These are phyloP conservation scores for Puma concolor DNA, from an alignment of 2,113 vertebrate species.

Conservation along the genomic window DNA sequence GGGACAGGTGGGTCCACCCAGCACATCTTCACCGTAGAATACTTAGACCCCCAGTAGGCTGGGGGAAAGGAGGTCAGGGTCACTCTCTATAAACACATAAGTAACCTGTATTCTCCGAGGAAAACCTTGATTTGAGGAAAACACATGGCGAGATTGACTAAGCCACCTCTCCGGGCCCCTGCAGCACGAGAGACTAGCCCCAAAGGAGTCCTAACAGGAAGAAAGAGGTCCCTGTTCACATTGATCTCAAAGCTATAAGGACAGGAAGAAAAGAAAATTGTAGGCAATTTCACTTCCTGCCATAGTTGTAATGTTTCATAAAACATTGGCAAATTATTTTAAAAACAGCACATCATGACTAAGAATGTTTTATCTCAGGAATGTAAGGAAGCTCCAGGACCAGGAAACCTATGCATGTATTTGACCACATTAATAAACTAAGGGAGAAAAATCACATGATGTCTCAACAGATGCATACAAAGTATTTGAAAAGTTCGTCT, in stretches of 20 bases:
- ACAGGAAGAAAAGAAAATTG: not conserved
- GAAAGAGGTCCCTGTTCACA: not conserved
- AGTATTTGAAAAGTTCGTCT: not conserved
- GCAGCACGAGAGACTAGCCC: not conserved
- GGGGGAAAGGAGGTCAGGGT: not conserved
- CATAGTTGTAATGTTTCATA: not conserved
- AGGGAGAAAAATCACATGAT: not conserved
- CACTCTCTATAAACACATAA: not conserved
- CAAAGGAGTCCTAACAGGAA: not conserved
- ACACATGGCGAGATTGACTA: not conserved
- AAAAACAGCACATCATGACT: not conserved
- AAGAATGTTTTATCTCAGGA: not conserved
- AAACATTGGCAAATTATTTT: slow-evolving; percentile 29
- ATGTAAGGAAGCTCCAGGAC: not conserved
- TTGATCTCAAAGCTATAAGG: not conserved
- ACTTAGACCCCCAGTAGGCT: not conserved
- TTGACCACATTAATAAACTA: not conserved
- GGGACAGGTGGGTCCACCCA: not conserved
- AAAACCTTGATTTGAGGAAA: not conserved
- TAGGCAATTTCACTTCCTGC: not conserved
- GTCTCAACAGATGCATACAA: not conserved
- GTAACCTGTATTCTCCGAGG: not conserved
- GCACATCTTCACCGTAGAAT: not conserved
- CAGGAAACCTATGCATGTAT: not conserved
- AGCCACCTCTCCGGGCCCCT: not conserved